Conservation (phyloP, 23 tunicate genomes). For the Halocynthia aurantium region DNA sequence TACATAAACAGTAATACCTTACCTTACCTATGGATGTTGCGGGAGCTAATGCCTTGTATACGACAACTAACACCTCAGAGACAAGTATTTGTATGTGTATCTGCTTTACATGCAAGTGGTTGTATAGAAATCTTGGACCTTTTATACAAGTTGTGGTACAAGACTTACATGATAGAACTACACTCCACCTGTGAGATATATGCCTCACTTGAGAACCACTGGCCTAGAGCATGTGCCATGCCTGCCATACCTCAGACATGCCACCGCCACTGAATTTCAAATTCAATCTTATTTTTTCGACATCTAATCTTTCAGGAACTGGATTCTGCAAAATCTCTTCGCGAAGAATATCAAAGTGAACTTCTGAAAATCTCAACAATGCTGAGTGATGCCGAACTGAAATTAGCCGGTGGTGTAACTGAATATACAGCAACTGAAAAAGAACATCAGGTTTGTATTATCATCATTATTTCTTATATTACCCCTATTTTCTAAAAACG, state of each 20-base stretch:
- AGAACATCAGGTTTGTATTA: slow-evolving; percentile 26
- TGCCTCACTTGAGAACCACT: background rate
- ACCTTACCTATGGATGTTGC: too few species aligned
- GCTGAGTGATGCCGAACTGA: slow-evolving; percentile 38
- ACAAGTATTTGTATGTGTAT: too few species aligned
- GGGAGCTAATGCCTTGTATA: too few species aligned
- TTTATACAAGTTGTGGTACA: background rate
- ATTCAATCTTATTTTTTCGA: background rate
- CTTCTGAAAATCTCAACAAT: slow-evolving; percentile 54
- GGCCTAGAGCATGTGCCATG: background rate
- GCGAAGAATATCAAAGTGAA: slow-evolving; percentile 77
- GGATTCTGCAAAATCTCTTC: slow-evolving; percentile 50
- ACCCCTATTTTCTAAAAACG: background rate
- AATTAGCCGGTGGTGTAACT: slow-evolving; percentile 27
- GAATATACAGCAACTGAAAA: slow-evolving; percentile 17
- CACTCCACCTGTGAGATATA: background rate
- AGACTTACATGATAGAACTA: background rate
- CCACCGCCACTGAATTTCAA: too few species aligned
- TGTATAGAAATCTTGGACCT: too few species aligned
- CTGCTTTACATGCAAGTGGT: too few species aligned
- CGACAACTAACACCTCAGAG: too few species aligned
- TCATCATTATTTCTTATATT: background rate
- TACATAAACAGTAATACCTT: too few species aligned
- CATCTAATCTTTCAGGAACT: slow-evolving; percentile 35
- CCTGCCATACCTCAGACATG: background rate